These are phyloP conservation scores for Carabus problematicus DNA, from an alignment of 2,888 invertebrate species.

Conservation along the genomic window DNA sequence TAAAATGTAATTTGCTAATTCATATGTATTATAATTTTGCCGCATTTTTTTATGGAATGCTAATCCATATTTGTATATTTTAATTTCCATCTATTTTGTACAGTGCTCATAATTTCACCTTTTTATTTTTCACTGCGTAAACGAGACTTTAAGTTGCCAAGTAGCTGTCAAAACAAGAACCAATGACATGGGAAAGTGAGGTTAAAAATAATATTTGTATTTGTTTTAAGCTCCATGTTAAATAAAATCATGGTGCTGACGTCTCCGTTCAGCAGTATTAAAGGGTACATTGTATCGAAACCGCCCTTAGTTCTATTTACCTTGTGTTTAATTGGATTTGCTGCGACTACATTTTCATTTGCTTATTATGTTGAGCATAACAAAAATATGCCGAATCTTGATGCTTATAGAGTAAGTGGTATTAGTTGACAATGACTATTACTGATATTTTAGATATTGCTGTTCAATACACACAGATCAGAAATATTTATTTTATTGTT, in stretches of 20 bases:
- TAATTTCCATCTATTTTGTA: no score
- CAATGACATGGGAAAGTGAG: slow-evolving; percentile 1
- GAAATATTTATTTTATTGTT: no score
- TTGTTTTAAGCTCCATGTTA: slow-evolving; percentile 23
- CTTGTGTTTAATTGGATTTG: slow-evolving; percentile 45
- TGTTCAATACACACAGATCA: not conserved
- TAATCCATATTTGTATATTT: no score
- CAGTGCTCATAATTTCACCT: not conserved
- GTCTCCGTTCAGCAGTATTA: slow-evolving; percentile 38
- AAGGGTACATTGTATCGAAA: slow-evolving; percentile 31
- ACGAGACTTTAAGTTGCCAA: not conserved
- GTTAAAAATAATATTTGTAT: slow-evolving; percentile 12
- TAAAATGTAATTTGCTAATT: slow-evolving; percentile 14
- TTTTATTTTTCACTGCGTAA: not conserved
- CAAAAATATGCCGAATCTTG: slow-evolving; percentile 43
- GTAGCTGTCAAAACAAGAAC: slow-evolving; percentile 5
- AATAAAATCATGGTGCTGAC: slow-evolving; percentile 37
- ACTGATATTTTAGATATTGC: slow-evolving; percentile 2
- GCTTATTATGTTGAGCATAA: slow-evolving; percentile 45
- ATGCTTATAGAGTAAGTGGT: slow-evolving; percentile 44
- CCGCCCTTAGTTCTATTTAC: slow-evolving; percentile 46
- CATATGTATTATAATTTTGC: not conserved
- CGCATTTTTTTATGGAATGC: no score
- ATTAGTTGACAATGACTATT: not conserved
- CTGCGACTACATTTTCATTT: slow-evolving; percentile 44